phyloP scores from a whole-genome alignment of 2,888 invertebrate genomes.

The Caradrina clavipalpis region DNA sequence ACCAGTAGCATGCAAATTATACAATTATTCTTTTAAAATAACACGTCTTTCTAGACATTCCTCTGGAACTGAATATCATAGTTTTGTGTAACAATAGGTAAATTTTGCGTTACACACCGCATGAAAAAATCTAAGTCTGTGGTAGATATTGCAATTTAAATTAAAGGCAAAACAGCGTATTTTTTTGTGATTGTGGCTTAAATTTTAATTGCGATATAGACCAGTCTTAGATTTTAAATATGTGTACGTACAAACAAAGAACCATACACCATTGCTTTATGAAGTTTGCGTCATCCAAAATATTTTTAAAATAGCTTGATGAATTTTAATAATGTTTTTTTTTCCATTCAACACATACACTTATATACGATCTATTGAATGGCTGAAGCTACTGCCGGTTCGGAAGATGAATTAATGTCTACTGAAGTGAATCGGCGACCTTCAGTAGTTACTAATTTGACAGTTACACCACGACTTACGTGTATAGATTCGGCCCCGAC shows the following conservation, averaged over 20 bases:
- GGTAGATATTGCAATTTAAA: conserved; percentile 1
- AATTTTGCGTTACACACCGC: neutral
- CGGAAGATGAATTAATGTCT: conserved; percentile 16
- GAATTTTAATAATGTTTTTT: neutral
- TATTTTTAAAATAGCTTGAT: conserved; percentile 50
- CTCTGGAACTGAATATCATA: conserved; percentile 3
- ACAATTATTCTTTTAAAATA: conserved; percentile 19
- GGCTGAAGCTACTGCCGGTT: conserved; percentile 25
- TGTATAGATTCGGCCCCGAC: conserved; percentile 12
- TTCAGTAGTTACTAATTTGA: conserved; percentile 21
- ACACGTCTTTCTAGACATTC: neutral
- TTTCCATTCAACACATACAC: conserved; percentile 15
- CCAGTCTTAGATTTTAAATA: conserved; percentile 4
- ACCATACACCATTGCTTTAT: conserved; percentile 1
- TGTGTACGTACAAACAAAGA: conserved; percentile 8
- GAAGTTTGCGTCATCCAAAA: neutral
- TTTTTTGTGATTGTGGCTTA: neutral
- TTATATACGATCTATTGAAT: conserved; percentile 8
- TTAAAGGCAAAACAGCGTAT: neutral
- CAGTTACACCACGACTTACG: conserved; percentile 46
- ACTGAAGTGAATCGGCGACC: conserved; percentile 30
- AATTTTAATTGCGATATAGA: conserved; percentile 7
- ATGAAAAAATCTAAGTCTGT: conserved; percentile 7
- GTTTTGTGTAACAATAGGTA: conserved; percentile 1
- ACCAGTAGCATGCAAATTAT: neutral